These are phyloP conservation scores for Bombus sylvicola DNA, from an alignment of 1,140 invertebrate species.

Conservation along the genomic window DNA sequence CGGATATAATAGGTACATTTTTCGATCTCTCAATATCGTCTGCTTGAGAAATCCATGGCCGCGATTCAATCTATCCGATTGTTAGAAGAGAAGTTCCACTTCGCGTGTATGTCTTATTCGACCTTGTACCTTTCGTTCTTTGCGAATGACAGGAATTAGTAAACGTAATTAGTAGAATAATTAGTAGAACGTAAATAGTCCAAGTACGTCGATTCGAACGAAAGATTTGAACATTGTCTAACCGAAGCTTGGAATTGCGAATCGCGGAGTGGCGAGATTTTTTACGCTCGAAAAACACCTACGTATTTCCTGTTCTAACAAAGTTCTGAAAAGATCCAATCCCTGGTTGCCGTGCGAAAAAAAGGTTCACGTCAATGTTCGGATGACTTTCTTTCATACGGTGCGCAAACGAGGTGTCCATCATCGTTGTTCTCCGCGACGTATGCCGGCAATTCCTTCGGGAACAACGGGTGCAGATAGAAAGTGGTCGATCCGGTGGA, in stretches of 20 bases:
- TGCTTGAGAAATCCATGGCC: not conserved
- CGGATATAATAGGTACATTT: constrained; percentile 50
- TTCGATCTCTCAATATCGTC: constrained; percentile 39
- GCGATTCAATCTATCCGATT: not conserved
- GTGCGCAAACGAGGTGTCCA: constrained; percentile 11
- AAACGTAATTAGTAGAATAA: too few species aligned
- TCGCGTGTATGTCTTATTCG: not conserved
- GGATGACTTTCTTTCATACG: not conserved
- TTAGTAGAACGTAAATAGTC: not conserved
- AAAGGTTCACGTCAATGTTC: not conserved
- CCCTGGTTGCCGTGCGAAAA: not conserved
- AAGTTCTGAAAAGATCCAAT: not conserved
- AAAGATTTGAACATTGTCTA: not conserved
- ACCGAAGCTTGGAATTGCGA: too few species aligned
- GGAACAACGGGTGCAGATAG: constrained; percentile 14
- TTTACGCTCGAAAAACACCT: too few species aligned
- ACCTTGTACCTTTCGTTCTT: not conserved
- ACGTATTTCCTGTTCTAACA: too few species aligned
- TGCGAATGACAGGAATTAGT: not conserved
- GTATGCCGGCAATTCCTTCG: constrained; percentile 45
- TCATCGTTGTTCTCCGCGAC: constrained; percentile 6
- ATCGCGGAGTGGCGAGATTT: too few species aligned
- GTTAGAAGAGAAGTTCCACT: not conserved
- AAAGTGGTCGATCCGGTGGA: constrained; percentile 12
- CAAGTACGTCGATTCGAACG: not conserved